Evolutionary conservation across 1,140 invertebrate species (phyloP).

Genomic region (Bursaphelenchus mucronatus): DNA sequence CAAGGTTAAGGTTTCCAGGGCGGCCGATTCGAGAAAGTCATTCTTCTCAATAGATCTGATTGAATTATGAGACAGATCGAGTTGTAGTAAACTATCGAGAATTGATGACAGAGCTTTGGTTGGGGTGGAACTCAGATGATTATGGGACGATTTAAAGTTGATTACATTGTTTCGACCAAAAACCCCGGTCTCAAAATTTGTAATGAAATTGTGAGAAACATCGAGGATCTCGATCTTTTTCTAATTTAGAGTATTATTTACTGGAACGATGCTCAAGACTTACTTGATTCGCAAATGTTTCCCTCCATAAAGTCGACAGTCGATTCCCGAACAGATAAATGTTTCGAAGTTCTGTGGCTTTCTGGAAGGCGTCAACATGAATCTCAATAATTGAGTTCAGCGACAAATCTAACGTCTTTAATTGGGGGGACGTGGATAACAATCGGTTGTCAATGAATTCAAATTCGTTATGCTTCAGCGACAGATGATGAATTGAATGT

Average conservation of each 20-base stretch:
- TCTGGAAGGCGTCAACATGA: conserved; percentile 34
- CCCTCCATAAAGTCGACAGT: conserved; percentile 36
- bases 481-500: conserved; percentile 31
- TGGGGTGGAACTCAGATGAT: conserved; percentile 39
- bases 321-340: conserved; percentile 39
- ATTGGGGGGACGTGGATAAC: conserved; percentile 28
- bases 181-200: conserved; percentile 33
- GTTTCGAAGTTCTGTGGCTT: conserved; percentile 11
- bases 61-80: conserved; percentile 35
- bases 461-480: conserved; percentile 32
- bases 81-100: conserved; percentile 22
- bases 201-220: conserved; percentile 34
- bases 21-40: conserved; percentile 25
- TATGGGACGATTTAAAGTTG: conserved; percentile 26
- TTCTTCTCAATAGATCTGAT: conserved; percentile 20
- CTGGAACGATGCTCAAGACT: background rate
- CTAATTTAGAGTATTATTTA: conserved; percentile 18
- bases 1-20: conserved; percentile 29
- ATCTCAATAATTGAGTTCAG: conserved; percentile 42
- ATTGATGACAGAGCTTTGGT: conserved; percentile 35
- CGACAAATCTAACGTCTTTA: conserved; percentile 28
- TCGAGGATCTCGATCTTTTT: conserved; percentile 10
- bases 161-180: conserved; percentile 45
- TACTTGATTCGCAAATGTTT: conserved; percentile 40
- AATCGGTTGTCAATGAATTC: conserved; percentile 38